Percentiles rank a stretch among this genome's conserved stretches.
phyloP scores from a whole-genome alignment of 1,140 invertebrate genomes.

The Drosophila saltans region DNA sequence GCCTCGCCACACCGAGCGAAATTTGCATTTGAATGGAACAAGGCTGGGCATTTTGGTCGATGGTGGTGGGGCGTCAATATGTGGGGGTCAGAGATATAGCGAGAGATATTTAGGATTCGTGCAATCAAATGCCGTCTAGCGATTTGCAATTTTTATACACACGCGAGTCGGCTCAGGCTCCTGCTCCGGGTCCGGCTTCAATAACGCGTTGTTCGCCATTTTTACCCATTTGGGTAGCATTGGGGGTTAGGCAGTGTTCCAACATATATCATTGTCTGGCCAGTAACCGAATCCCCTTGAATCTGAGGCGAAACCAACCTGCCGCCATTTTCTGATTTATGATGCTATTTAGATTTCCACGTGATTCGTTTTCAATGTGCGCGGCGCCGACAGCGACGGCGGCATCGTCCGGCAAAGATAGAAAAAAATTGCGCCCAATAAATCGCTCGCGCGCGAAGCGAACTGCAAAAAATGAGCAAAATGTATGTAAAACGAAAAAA shows the following conservation, averaged over 20 bases:
- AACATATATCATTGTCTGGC: slow-evolving; percentile 78
- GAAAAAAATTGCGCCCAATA: slow-evolving; percentile 75
- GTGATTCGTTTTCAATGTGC: slow-evolving; percentile 79
- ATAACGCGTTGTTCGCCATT: slow-evolving; percentile 64
- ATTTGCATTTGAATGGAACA: slow-evolving; percentile 71
- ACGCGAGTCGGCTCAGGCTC: slow-evolving; percentile 51
- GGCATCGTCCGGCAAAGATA: slow-evolving; percentile 62
- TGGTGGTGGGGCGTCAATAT: neutral
- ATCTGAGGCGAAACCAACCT: slow-evolving; percentile 67
- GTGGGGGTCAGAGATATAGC: slow-evolving; percentile 6
- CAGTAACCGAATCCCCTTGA: slow-evolving; percentile 27
- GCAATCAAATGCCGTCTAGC: slow-evolving; percentile 79
- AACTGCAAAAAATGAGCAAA: slow-evolving; percentile 31
- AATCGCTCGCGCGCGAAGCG: slow-evolving; percentile 60
- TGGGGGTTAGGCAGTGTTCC: slow-evolving; percentile 14
- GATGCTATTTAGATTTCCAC: slow-evolving; percentile 81
- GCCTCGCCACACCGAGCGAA: slow-evolving; percentile 23
- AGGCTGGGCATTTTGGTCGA: slow-evolving; percentile 55
- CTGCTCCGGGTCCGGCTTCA: slow-evolving; percentile 11
- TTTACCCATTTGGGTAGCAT: slow-evolving; percentile 14
- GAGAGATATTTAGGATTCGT: slow-evolving; percentile 27
- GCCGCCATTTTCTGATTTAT: slow-evolving; percentile 81
- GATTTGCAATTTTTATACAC: slow-evolving; percentile 80
- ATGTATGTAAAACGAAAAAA: slow-evolving; percentile 44
- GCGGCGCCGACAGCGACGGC: slow-evolving; percentile 35